phyloP scores from a whole-genome alignment of 2,113 vertebrate species.

The Heptranchias perlo region DNA sequence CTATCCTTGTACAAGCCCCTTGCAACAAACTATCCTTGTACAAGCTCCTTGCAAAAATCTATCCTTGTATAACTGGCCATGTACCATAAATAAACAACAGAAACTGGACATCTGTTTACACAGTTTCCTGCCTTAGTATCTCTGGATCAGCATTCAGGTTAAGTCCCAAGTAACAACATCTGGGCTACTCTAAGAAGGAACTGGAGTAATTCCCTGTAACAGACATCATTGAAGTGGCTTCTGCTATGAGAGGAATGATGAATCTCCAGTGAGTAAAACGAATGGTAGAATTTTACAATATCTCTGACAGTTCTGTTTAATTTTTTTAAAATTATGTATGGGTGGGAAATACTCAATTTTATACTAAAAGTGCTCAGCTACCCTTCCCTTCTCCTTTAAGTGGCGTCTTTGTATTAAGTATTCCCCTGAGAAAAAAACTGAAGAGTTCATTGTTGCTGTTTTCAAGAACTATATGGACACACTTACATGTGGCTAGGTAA shows the following conservation, averaged over 20 bases:
- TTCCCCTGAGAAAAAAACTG: not conserved
- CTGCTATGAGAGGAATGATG: not conserved
- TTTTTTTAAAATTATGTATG: not conserved
- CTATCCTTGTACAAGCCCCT: not conserved
- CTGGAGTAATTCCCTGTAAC: not conserved
- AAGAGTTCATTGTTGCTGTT: not conserved
- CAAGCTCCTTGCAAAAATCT: not conserved
- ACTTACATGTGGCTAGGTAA: not conserved
- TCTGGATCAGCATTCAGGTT: not conserved
- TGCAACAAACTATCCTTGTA: not conserved
- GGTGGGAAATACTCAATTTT: not conserved
- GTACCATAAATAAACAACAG: not conserved
- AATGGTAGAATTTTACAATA: not conserved
- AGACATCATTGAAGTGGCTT: not conserved
- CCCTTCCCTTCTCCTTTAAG: not conserved
- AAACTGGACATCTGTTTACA: not conserved
- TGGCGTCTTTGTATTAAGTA: not conserved
- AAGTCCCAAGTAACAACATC: not conserved
- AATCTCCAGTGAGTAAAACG: not conserved
- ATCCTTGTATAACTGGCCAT: not conserved
- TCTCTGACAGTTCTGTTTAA: not conserved
- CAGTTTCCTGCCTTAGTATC: not conserved
- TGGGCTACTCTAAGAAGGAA: not conserved
- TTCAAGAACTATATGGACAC: not conserved
- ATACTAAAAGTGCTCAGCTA: not conserved